These are phyloP conservation scores for Phymastichus coffea DNA, from an alignment of 1,140 invertebrate species.

Conservation along the genomic window DNA sequence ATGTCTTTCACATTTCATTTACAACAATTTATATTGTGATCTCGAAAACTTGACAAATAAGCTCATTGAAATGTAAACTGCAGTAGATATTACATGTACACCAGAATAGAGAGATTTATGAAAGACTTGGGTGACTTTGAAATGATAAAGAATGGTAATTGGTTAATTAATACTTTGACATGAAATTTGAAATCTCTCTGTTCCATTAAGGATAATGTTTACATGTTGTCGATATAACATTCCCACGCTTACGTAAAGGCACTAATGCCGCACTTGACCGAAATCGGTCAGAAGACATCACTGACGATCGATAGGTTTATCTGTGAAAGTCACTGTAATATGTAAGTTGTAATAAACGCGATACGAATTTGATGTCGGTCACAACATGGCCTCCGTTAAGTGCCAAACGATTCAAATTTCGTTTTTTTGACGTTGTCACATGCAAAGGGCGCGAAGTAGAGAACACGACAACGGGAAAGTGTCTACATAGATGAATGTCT, in stretches of 20 bases:
- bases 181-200: conserved; percentile 39
- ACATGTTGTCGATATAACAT: conserved; percentile 59
- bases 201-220: conserved; percentile 49
- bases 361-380: conserved; percentile 11
- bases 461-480: too few relatives aligned
- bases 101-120: conserved; percentile 45
- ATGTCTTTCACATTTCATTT: background rate
- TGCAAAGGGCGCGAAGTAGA: too few relatives aligned
- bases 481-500: background rate
- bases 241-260: conserved; percentile 59
- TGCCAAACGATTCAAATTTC: background rate
- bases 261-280: conserved; percentile 57
- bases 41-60: background rate
- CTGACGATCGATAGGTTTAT: conserved; percentile 48
- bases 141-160: background rate
- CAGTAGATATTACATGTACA: conserved; percentile 41
- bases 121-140: too few relatives aligned
- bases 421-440: background rate
- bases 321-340: conserved; percentile 19
- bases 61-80: conserved; percentile 39
- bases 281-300: conserved; percentile 48
- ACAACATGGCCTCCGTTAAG: background rate
- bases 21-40: background rate
- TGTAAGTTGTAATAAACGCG: conserved; percentile 22
- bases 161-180: conserved; percentile 1